These are phyloP conservation scores for Limanda limanda DNA, from an alignment of 2,113 vertebrate species.

Conservation along the genomic window DNA sequence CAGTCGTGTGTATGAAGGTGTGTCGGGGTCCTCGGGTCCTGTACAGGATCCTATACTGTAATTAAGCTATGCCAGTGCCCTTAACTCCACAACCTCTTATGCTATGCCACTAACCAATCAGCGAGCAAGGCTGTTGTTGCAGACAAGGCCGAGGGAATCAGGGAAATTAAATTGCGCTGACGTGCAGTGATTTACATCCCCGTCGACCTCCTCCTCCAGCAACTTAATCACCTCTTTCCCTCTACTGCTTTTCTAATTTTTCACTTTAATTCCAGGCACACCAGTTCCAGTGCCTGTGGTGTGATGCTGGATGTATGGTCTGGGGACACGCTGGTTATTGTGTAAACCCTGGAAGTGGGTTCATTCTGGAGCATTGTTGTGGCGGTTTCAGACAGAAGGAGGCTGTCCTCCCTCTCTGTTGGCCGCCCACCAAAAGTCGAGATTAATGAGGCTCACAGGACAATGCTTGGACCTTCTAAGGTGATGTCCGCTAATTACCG, in stretches of 20 bases:
- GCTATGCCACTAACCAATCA: constrained; percentile 72
- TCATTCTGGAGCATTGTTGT: constrained; percentile 56
- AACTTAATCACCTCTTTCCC: constrained; percentile 76
- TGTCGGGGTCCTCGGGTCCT: constrained; percentile 14
- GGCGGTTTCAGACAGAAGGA: constrained; percentile 64
- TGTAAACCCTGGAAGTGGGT: constrained; percentile 68
- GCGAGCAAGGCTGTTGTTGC: constrained; percentile 53
- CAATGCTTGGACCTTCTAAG: constrained; percentile 54
- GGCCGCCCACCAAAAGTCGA: constrained; percentile 62
- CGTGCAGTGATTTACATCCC: constrained; percentile 75
- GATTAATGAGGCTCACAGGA: constrained; percentile 72
- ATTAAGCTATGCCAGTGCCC: constrained; percentile 63
- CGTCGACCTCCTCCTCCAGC: constrained; percentile 67
- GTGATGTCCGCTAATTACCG: constrained; percentile 58
- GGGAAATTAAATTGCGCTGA: constrained; percentile 76
- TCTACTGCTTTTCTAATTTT: constrained; percentile 65
- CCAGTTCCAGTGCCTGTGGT: constrained; percentile 74
- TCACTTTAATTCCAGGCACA: constrained; percentile 61
- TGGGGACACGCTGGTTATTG: constrained; percentile 73
- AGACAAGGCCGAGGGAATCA: constrained; percentile 72
- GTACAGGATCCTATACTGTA: constrained; percentile 47
- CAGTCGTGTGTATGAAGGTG: constrained; percentile 9
- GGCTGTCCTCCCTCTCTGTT: constrained; percentile 61
- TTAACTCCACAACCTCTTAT: constrained; percentile 62
- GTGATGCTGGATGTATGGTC: constrained; percentile 67